Percentiles rank a stretch among this genome's conserved stretches.
These are phyloP conservation scores for Garrulus glandarius DNA, from an alignment of 2,797 vertebrate species.

Conservation along the genomic window DNA sequence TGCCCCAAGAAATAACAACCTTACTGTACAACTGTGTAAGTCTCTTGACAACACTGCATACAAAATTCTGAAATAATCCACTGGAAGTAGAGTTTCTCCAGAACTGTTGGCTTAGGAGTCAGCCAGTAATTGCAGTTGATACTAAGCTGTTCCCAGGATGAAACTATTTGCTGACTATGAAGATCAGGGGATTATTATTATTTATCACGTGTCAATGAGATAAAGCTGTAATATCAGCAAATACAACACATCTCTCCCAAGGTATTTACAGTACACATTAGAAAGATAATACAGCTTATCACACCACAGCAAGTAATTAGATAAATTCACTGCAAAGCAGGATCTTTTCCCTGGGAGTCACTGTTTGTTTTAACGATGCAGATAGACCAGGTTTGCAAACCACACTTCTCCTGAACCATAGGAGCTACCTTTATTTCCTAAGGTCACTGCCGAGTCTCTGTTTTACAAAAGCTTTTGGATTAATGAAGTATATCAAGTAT, in stretches of 20 bases:
- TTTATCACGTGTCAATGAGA: constrained; percentile 12
- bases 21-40: neutral
- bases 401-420: neutral
- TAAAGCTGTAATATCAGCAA: constrained; percentile 5
- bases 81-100: neutral
- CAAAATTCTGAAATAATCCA: neutral
- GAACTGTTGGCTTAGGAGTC: neutral
- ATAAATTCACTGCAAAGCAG: neutral
- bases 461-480: neutral
- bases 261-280: neutral
- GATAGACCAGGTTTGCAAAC: neutral
- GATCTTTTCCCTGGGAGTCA: neutral
- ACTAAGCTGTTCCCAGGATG: neutral
- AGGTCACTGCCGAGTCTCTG: neutral
- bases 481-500: neutral
- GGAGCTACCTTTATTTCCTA: neutral
- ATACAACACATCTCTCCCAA: neutral
- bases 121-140: neutral
- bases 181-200: neutral
- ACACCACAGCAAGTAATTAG: neutral
- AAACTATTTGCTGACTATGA: neutral
- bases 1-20: neutral
- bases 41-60: neutral
- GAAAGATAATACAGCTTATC: neutral
- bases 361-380: accelerated